Evolutionary conservation across 1,140 invertebrate genomes (phyloP).

Genomic region (Calephelis nemesis): DNA sequence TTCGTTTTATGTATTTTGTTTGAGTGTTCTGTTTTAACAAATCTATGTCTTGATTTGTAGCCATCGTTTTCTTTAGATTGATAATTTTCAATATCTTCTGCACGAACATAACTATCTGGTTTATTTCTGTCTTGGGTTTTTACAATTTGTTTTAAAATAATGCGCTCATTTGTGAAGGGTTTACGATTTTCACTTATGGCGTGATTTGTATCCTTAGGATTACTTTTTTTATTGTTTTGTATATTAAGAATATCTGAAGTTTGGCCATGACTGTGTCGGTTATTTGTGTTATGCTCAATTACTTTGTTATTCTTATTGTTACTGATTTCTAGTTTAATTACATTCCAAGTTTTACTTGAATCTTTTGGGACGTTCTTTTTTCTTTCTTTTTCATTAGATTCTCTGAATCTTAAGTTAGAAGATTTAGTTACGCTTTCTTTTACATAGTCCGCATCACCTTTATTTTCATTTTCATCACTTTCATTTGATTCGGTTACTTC

Average conservation of each 20-base stretch:
- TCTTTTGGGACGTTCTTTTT: background rate
- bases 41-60: no score
- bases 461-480: slow-evolving; percentile 6
- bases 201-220: background rate
- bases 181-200: no score
- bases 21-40: background rate
- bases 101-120: no score
- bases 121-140: no score
- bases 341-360: background rate
- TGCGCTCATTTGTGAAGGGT: no score
- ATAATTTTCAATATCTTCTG: no score
- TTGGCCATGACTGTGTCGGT: background rate
- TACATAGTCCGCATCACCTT: background rate
- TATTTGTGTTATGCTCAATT: slow-evolving; percentile 5
- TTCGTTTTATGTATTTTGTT: background rate
- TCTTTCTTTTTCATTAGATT: background rate
- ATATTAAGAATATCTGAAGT: background rate
- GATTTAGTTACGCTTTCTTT: background rate
- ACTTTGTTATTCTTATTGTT: slow-evolving; percentile 11
- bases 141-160: no score
- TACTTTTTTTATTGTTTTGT: background rate
- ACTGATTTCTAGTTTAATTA: background rate
- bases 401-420: background rate
- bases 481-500: background rate
- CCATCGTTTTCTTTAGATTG: no score